Conservation (phyloP, 1,140 invertebrate species). For the Ceratina australensis region DNA sequence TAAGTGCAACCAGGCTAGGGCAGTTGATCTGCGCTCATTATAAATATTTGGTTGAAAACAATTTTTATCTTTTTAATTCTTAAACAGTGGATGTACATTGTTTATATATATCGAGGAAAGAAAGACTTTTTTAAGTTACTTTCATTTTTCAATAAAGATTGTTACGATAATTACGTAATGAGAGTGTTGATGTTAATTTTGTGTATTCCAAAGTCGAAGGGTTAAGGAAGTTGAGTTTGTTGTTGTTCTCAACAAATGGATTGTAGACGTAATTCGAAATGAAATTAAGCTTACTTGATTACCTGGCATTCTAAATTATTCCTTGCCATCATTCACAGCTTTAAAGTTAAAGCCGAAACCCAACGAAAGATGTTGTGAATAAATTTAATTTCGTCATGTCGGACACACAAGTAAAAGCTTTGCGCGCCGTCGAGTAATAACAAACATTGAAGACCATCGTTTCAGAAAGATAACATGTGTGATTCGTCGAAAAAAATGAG, state of each 20-base stretch:
- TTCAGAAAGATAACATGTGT: slow-evolving; percentile 37
- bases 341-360: no score
- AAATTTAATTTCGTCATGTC: neutral
- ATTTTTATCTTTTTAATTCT: neutral
- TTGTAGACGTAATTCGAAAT: neutral
- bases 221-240: slow-evolving; percentile 37
- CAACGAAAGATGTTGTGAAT: no score
- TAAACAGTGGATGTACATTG: slow-evolving; percentile 27
- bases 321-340: no score
- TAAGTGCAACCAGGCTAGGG: slow-evolving; percentile 21
- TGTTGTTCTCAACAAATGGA: slow-evolving; percentile 5
- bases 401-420: neutral
- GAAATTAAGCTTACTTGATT: neutral
- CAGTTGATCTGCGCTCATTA: no score
- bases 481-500: slow-evolving; percentile 41
- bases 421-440: neutral
- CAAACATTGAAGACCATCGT: slow-evolving; percentile 20
- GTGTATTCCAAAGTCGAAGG: slow-evolving; percentile 27
- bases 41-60: neutral
- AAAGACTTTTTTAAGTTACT: slow-evolving; percentile 21
- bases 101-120: neutral
- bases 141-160: slow-evolving; percentile 42
- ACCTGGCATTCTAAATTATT: no score
- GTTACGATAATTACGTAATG: slow-evolving; percentile 41
- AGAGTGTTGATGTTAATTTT: slow-evolving; percentile 43